Evolutionary conservation across 2,113 vertebrate genomes (phyloP).

Genomic region (Ammodytes marinus): DNA sequence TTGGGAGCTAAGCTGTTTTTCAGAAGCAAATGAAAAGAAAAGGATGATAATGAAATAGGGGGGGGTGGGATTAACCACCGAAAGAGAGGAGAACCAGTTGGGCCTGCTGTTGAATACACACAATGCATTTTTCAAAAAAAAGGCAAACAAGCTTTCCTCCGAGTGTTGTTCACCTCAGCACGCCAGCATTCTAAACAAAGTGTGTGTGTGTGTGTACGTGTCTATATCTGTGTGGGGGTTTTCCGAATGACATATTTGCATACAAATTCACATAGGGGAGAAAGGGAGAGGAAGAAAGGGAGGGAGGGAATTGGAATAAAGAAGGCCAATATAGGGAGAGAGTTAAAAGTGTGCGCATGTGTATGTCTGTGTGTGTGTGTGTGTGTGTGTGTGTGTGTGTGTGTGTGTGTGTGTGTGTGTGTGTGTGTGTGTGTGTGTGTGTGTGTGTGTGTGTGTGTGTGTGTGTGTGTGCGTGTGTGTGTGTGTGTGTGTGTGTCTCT

Average conservation of each 20-base stretch:
- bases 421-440: slow-evolving; percentile 1
- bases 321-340: no score
- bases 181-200: slow-evolving; percentile 12
- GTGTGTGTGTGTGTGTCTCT: neutral
- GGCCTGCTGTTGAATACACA: slow-evolving; percentile 62
- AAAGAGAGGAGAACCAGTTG: slow-evolving; percentile 56
- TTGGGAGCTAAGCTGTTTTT: slow-evolving; percentile 51
- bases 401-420: slow-evolving; percentile 10
- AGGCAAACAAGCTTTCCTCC: slow-evolving; percentile 32
- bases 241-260: no score
- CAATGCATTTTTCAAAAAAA: slow-evolving; percentile 29
- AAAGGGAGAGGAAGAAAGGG: no score
- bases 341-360: no score
- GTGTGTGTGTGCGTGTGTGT: slow-evolving; percentile 2
- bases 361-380: neutral
- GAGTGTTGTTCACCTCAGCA: slow-evolving; percentile 55
- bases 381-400: slow-evolving; percentile 10
- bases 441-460: neutral
- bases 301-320: no score
- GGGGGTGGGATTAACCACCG: slow-evolving; percentile 47
- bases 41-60: slow-evolving; percentile 65
- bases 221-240: neutral
- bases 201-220: neutral
- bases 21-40: slow-evolving; percentile 56
- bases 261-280: no score